Percentiles rank a stretch among this genome's conserved stretches.
Evolutionary conservation across 1,140 invertebrate species (phyloP).

Genomic region (Achatina immaculata): DNA sequence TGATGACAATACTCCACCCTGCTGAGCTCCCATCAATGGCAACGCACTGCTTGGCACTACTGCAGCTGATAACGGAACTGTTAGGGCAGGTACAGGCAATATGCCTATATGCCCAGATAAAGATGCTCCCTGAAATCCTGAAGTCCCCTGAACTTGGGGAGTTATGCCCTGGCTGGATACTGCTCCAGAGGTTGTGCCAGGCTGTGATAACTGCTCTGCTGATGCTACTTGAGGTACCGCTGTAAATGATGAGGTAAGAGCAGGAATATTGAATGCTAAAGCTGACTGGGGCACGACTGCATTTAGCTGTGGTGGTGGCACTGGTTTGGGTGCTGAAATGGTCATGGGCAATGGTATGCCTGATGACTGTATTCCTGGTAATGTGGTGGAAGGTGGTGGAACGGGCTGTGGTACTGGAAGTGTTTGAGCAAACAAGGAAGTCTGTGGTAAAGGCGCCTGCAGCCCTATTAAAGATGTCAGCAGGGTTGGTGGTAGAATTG

Average conservation of each 20-base stretch:
- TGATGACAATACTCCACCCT: not conserved
- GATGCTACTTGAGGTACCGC: not conserved
- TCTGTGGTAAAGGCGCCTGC: not conserved
- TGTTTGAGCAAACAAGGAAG: not conserved
- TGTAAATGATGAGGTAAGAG: not conserved
- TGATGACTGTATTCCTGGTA: not conserved
- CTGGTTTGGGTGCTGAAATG: not conserved
- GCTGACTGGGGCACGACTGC: not conserved
- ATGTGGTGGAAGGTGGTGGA: not conserved
- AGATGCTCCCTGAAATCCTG: not conserved
- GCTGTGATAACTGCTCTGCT: not conserved
- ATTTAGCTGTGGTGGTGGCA: constrained; percentile 7
- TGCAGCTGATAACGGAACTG: constrained; percentile 6
- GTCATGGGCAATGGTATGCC: not conserved
- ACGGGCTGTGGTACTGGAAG: constrained; percentile 4
- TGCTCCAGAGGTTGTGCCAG: not conserved
- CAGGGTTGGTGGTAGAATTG: not conserved
- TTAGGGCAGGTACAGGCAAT: not conserved
- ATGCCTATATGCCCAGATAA: not conserved
- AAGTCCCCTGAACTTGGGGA: not conserved
- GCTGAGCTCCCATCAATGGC: too few species aligned
- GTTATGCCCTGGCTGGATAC: not conserved
- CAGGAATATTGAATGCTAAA: not conserved
- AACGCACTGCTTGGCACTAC: not conserved
- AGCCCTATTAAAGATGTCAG: not conserved